phyloP scores from a whole-genome alignment of 2,888 invertebrate species.

The Sclerodermus sp. region DNA sequence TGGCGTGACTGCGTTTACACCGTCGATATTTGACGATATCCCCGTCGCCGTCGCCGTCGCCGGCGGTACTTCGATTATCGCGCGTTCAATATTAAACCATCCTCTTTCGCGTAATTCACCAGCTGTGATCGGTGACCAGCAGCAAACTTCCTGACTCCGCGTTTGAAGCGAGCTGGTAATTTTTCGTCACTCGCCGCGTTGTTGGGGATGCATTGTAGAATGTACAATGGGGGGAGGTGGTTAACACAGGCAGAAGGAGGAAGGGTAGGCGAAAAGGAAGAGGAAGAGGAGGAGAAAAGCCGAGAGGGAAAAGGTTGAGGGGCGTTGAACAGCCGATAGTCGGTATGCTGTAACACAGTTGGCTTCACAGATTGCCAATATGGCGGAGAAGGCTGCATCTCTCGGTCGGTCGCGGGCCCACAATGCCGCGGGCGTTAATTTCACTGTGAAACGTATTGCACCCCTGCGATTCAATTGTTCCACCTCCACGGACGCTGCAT shows the following conservation, averaged over 20 bases:
- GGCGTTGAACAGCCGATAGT: slow-evolving; percentile 8
- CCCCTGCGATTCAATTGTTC: slow-evolving; percentile 53
- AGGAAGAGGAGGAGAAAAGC: no score
- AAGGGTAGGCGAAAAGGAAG: neutral
- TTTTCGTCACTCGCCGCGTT: no score
- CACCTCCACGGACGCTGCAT: slow-evolving; percentile 19
- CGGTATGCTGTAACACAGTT: slow-evolving; percentile 31
- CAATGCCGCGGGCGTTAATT: slow-evolving; percentile 55
- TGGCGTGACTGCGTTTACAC: no score
- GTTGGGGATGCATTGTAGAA: no score
- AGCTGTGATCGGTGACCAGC: no score
- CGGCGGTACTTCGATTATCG: no score
- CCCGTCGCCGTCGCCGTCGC: no score
- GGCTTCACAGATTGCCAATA: slow-evolving; percentile 52
- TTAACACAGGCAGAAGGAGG: neutral
- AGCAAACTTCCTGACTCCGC: no score
- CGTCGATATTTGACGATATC: no score
- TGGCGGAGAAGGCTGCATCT: slow-evolving; percentile 28
- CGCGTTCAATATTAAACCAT: slow-evolving; percentile 19
- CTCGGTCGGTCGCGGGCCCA: slow-evolving; percentile 31
- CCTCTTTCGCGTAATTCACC: slow-evolving; percentile 4
- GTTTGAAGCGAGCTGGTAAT: no score
- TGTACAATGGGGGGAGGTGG: no score
- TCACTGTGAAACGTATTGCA: slow-evolving; percentile 53
- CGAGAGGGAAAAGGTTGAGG: neutral